Base-by-base conservation (phyloP, 2,888 invertebrate genomes). In the Phengaris alcon region DNA sequence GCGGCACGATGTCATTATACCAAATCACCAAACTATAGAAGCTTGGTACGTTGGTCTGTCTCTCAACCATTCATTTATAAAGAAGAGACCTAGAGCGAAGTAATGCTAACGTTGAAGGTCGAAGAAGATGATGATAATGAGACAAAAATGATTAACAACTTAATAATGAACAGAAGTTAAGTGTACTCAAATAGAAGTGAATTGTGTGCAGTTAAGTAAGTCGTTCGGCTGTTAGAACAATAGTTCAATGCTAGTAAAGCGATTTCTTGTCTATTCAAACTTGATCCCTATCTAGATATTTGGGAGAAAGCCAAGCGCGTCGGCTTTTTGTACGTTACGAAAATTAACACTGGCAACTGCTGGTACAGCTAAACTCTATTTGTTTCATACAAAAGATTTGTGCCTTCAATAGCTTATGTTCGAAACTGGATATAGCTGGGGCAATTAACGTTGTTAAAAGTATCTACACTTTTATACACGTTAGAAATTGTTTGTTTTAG, bases 231-330 rank as follows among this genome's bases (percentile, higher is more conserved):
- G 76, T 74, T 76, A 73, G 75, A 68, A 77, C 75, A 76, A 76
- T 74, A 74, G 76, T 77, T 75, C 75, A 72, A 57, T 74, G 68
- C 74, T 51, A 73, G 46, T 64, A 76, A 77, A 78, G 77, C 76
- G 74, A 76, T 78, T 78, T 76, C 78, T 78, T 79, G 79, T 79
- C 79, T 78, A 79, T 79, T 79, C 77, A 75, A 79, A 79, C 77
- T 80, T 77, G 77, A 80, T 79, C 78, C 77, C 78, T 77, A 79
- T 80, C 78, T 68, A 70, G 79, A 76, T 78, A 76, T 77, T 77
- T 80, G 79, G 78, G 77, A 68, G 51, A 48, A 44, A 76, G 77
- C 80, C 80, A 80, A 78, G 75, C 73, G 70, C 74, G 69, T 35
- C 75, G 74, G 75, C 75, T 76, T 78, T 77, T 79, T 78, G 77